phyloP scores from a whole-genome alignment of 1,140 invertebrate species.

The Diachasmimorpha longicaudata region DNA sequence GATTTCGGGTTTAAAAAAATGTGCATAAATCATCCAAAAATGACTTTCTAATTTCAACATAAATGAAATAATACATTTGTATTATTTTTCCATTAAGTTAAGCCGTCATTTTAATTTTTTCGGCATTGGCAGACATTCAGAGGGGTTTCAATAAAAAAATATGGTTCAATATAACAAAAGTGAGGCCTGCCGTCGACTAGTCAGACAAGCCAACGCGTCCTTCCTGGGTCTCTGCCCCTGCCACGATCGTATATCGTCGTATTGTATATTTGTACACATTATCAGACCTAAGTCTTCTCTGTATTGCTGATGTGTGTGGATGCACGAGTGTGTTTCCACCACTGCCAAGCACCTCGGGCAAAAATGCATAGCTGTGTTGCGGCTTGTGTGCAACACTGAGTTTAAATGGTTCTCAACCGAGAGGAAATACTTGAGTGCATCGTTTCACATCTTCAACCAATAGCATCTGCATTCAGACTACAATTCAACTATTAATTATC shows the following conservation, averaged over 20 bases:
- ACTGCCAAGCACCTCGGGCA: slow-evolving; percentile 40
- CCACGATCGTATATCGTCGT: slow-evolving; percentile 43
- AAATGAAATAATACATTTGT: too few relatives aligned
- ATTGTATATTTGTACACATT: slow-evolving; percentile 58
- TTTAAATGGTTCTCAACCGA: slow-evolving; percentile 55
- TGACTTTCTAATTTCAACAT: too few relatives aligned
- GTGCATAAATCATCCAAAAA: not conserved
- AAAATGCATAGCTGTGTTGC: slow-evolving; percentile 51
- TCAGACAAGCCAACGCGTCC: slow-evolving; percentile 44
- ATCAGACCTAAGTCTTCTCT: slow-evolving; percentile 36
- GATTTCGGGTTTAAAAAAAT: not conserved
- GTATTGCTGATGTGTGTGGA: slow-evolving; percentile 22
- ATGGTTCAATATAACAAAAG: not conserved
- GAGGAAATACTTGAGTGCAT: not conserved
- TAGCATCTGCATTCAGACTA: too few relatives aligned
- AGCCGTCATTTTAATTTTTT: not conserved
- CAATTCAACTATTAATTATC: too few relatives aligned
- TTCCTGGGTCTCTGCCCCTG: slow-evolving; percentile 63
- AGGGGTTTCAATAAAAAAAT: not conserved
- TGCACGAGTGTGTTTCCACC: not conserved
- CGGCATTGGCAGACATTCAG: not conserved
- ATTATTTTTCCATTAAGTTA: not conserved
- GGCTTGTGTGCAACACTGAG: slow-evolving; percentile 18
- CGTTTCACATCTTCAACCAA: not conserved
- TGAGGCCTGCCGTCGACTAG: slow-evolving; percentile 34